Percentiles rank a stretch among this genome's conserved stretches.
Conservation (phyloP, 2,888 invertebrate species). For the Rosalia funebris region DNA sequence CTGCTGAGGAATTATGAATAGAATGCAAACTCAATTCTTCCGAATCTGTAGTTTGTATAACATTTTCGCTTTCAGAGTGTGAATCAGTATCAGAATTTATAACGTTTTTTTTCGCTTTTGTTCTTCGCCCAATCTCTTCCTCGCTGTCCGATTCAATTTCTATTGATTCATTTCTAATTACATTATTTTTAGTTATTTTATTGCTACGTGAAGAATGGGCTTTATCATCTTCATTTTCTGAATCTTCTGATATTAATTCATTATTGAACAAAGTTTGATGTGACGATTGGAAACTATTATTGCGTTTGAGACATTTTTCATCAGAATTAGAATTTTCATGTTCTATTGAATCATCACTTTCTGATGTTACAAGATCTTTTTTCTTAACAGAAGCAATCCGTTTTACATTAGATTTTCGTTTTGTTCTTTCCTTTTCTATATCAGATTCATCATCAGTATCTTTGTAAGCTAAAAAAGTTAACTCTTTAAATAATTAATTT, state of each 20-base stretch:
- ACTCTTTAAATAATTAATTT: not conserved
- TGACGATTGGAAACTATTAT: no score
- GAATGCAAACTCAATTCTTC: not conserved
- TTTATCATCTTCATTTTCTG: not conserved
- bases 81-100: conserved; percentile 9
- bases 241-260: not conserved
- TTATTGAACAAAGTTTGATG: not conserved
- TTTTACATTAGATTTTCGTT: not conserved
- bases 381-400: not conserved
- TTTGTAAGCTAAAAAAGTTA: not conserved
- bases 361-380: not conserved
- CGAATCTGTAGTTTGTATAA: not conserved
- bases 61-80: conserved; percentile 9
- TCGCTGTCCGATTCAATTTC: conserved; percentile 19
- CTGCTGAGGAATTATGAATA: not conserved
- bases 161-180: not conserved
- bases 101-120: conserved; percentile 7
- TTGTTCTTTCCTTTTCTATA: not conserved
- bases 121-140: conserved; percentile 17
- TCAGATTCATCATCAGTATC: not conserved
- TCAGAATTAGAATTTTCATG: not conserved
- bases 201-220: no score
- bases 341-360: not conserved
- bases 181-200: no score
- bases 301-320: no score